A percentile compares a stretch with the other conserved stretches of the same genome.
These are phyloP conservation scores for Cyanoramphus novaezelandiae DNA, from an alignment of 2,113 vertebrate genomes.

Conservation along the genomic window DNA sequence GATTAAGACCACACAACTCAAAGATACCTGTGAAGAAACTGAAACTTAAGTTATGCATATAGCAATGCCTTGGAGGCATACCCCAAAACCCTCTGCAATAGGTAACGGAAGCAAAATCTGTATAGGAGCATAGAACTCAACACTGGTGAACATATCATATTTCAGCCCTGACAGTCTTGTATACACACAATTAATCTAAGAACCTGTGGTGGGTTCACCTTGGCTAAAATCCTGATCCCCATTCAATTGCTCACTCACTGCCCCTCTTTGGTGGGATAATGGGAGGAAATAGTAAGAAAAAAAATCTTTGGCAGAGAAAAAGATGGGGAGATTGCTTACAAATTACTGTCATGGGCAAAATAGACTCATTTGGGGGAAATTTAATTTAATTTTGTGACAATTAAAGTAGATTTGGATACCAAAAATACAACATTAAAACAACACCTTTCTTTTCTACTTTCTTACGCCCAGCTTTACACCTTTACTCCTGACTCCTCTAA, in stretches of 20 bases:
- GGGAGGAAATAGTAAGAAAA: not conserved
- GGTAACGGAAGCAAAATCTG: not conserved
- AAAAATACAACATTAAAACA: not conserved
- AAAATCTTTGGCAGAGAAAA: not conserved
- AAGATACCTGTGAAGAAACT: not conserved
- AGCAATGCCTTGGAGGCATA: not conserved
- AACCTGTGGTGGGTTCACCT: rapidly evolving
- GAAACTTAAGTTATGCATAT: not conserved
- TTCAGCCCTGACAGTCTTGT: not conserved
- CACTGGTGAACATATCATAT: not conserved
- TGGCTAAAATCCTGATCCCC: not conserved
- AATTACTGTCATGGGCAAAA: rapidly evolving
- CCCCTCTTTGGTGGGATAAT: not conserved
- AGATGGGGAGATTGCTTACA: not conserved
- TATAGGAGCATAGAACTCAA: not conserved
- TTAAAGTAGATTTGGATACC: not conserved
- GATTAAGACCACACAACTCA: not conserved
- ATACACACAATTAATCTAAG: not conserved
- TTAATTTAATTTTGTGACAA: not conserved
- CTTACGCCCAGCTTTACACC: not conserved
- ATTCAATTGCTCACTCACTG: not conserved
- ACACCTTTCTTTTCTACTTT: not conserved
- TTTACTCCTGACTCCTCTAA: not conserved
- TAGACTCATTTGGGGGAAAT: not conserved
- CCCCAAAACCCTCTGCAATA: not conserved